Base-by-base conservation (phyloP, 2,888 invertebrate genomes). In the Pollenia amentaria region DNA sequence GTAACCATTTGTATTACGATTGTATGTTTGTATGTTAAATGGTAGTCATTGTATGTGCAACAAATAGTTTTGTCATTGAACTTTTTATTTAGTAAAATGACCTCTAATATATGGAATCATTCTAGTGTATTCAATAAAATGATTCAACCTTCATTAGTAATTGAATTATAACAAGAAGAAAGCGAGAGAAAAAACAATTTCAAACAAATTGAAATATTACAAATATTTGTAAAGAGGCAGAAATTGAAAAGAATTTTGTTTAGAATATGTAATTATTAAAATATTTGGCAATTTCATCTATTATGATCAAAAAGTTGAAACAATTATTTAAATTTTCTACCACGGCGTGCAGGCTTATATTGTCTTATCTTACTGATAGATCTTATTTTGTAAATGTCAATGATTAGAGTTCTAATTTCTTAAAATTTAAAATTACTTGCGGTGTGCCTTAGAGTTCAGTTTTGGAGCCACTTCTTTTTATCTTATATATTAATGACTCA, bases 81-180 rank as follows among this genome's bases (percentile, higher is more conserved):
- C 84, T 87, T 80, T 81, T 84, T 51, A 67, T 73, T 84, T 84
- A 80, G 84, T 77, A 84, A 84, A 80, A 73, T 79, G 83, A 87
- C 86, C 86, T 80, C 76, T 83, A 69, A 51, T 86, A 29, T 29
- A 80, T 83, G 86, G 79, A 80, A 79, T 72, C 65, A 48, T 57
- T 60, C 38, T 53, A 29, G 6, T 40, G 18, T 80, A 69, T 62
- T 64, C 62, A 79, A 76, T 72, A 21, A 87, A 87, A 73, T 84
- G 84, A 87, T 87, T 87, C 77, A 84, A 84, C 87, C 87, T 87
- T 87, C 84, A 77, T 77, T 77, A 87, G 84, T 87, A 87, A 84
- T 87, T 87, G 84, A 87, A 87, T 87, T 87, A 87, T 80, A 77
- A 29, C 29, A 29, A 67, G 21, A 77, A 64, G 46, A 77, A 72